Conservation (phyloP, 2,888 invertebrate species). For the Pandemis heparana region DNA sequence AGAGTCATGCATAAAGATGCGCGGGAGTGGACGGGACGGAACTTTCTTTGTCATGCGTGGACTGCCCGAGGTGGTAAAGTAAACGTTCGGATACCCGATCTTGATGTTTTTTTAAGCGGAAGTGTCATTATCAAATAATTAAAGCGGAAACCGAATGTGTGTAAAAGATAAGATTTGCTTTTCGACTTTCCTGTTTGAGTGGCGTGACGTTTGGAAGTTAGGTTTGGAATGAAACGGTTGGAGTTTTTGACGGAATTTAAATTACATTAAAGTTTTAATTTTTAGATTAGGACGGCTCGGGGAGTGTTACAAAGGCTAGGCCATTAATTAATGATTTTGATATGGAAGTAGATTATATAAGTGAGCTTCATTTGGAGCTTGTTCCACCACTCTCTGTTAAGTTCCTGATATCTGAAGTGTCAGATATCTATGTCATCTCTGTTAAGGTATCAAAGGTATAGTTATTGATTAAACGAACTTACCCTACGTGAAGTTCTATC, state of each 20-base stretch:
- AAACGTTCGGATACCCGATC: slow-evolving; percentile 38
- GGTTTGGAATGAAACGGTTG: background rate
- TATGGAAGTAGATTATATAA: background rate
- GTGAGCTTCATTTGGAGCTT: background rate
- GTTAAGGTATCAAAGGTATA: no score
- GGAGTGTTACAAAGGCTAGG: background rate
- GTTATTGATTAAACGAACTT: no score
- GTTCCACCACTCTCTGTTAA: no score
- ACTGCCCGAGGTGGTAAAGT: slow-evolving; percentile 41
- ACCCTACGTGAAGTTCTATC: no score
- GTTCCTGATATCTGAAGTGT: no score
- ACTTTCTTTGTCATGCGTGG: slow-evolving; percentile 61
- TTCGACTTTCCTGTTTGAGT: slow-evolving; percentile 11
- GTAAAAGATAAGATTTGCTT: slow-evolving; percentile 36
- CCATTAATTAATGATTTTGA: background rate
- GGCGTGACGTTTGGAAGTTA: slow-evolving; percentile 21
- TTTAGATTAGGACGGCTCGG: background rate
- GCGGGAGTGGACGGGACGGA: slow-evolving; percentile 30
- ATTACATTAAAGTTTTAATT: background rate
- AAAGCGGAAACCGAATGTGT: slow-evolving; percentile 37
- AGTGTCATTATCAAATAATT: slow-evolving; percentile 38
- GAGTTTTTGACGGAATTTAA: background rate
- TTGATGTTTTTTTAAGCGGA: slow-evolving; percentile 21
- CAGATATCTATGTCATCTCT: no score
- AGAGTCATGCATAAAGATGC: slow-evolving; percentile 75